Percentiles rank a stretch among this genome's conserved stretches.
phyloP scores from a whole-genome alignment of 2,888 invertebrate species.

The Magallana nippona region DNA sequence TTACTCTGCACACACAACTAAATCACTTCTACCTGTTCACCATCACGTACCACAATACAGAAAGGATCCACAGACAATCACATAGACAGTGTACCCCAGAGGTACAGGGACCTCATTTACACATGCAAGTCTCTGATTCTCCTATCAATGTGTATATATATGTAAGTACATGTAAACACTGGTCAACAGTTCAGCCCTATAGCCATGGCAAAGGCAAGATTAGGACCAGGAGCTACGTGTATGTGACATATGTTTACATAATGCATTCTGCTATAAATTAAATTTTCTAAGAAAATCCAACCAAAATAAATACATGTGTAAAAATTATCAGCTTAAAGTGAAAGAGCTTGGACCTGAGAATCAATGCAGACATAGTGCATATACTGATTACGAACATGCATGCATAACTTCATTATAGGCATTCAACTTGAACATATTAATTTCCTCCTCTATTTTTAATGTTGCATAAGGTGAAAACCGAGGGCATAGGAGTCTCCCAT shows the following conservation, averaged over 20 bases:
- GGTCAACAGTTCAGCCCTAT: not conserved
- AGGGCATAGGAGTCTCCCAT: not conserved
- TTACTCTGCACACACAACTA: constrained; percentile 11
- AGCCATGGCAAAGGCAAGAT: not conserved
- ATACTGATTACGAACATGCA: too few species aligned
- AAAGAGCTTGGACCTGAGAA: too few species aligned
- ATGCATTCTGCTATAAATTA: too few species aligned
- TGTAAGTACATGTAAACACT: not conserved
- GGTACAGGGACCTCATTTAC: too few species aligned
- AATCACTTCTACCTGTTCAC: not conserved
- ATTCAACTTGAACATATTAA: constrained; percentile 12
- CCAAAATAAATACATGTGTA: too few species aligned
- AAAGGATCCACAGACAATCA: not conserved
- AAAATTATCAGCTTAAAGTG: too few species aligned
- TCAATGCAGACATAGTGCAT: too few species aligned
- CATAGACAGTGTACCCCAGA: not conserved
- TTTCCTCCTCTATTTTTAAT: constrained; percentile 20
- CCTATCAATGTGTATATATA: not conserved
- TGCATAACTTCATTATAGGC: not conserved
- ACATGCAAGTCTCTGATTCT: not conserved
- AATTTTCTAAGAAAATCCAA: too few species aligned
- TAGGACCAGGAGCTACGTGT: not conserved
- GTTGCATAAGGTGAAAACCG: not conserved
- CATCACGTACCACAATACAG: constrained; percentile 7
- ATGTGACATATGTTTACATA: too few species aligned